These are phyloP conservation scores for Dendrolimus pini DNA, from an alignment of 2,888 invertebrate species.

Conservation along the genomic window DNA sequence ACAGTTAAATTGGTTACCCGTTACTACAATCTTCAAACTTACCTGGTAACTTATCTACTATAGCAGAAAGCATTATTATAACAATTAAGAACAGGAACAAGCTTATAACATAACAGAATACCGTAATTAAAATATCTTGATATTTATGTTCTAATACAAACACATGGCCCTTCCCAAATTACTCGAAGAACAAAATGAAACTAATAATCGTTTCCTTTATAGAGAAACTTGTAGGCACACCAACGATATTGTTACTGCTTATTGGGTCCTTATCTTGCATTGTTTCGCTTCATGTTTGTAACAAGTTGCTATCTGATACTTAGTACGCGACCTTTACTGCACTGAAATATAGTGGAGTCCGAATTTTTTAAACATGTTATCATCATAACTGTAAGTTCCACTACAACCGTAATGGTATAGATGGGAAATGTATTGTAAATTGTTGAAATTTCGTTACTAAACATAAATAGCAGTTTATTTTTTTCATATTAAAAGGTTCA, in stretches of 20 bases:
- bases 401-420: too few species aligned
- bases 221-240: slow-evolving; percentile 25
- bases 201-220: slow-evolving; percentile 32
- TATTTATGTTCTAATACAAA: too few species aligned
- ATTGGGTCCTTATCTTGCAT: slow-evolving; percentile 27
- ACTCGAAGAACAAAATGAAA: slow-evolving; percentile 16
- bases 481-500: background rate
- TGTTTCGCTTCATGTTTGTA: slow-evolving; percentile 21
- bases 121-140: too few species aligned
- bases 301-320: slow-evolving; percentile 24
- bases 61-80: too few species aligned
- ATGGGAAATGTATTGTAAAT: background rate
- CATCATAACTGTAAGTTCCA: too few species aligned
- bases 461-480: background rate
- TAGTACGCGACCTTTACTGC: slow-evolving; percentile 12
- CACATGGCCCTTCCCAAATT: background rate
- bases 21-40: too few species aligned
- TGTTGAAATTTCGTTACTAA: background rate
- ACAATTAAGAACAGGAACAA: too few species aligned
- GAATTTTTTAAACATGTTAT: too few species aligned
- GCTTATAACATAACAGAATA: too few species aligned
- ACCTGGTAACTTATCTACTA: too few species aligned
- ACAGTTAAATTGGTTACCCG: too few species aligned
- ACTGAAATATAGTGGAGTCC: background rate
- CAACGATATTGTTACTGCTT: slow-evolving; percentile 25